These are phyloP conservation scores for Trachemys scripta DNA, from an alignment of 2,113 vertebrate species.

Conservation along the genomic window DNA sequence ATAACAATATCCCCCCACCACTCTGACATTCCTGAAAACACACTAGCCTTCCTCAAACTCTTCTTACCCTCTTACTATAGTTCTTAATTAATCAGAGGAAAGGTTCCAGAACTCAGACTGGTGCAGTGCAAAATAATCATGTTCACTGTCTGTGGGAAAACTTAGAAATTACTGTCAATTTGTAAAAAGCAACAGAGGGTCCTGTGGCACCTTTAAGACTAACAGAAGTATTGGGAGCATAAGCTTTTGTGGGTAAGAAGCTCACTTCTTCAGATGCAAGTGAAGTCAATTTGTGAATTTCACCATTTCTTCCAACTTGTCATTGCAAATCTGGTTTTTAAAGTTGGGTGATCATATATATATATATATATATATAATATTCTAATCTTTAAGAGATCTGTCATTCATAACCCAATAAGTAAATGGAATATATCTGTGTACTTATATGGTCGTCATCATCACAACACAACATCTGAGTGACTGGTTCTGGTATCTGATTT, in stretches of 20 bases:
- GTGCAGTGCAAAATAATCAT: accelerated
- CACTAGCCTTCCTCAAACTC: accelerated
- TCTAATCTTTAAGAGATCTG: accelerated
- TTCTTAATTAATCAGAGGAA: no score
- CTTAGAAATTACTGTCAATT: accelerated
- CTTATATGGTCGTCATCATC: accelerated
- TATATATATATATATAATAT: no score
- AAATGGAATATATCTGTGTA: neutral
- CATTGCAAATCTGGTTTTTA: accelerated
- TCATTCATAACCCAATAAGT: accelerated
- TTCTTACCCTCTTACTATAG: accelerated
- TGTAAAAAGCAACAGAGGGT: neutral
- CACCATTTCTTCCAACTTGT: accelerated
- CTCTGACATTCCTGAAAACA: accelerated
- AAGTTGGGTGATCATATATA: accelerated
- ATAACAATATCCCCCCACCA: neutral
- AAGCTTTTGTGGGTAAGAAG: no score
- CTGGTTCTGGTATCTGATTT: neutral
- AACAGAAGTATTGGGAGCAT: no score
- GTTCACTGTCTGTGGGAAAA: neutral
- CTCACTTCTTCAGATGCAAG: no score
- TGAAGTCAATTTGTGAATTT: accelerated
- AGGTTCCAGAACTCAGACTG: neutral
- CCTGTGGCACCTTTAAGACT: no score
- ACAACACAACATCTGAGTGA: accelerated